Evolutionary conservation across 2,113 vertebrate species (phyloP).

Genomic region (Ascaphus truei): DNA sequence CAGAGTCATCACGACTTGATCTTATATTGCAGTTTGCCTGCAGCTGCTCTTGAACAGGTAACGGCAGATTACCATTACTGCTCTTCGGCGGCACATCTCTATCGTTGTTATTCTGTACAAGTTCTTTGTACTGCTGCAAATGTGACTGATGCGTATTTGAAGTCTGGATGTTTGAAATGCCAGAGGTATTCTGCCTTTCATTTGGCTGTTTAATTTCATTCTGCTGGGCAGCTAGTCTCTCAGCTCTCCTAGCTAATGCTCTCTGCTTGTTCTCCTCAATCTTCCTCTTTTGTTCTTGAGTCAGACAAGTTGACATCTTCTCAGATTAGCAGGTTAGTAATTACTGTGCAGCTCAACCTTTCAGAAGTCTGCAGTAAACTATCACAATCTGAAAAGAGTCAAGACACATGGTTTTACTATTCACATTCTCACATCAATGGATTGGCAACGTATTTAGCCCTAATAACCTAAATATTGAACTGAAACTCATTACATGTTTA

Average conservation of each 20-base stretch:
- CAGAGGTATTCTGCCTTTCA: neutral
- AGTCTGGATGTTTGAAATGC: neutral
- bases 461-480: too few relatives aligned
- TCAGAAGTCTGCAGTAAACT: neutral
- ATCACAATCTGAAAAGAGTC: neutral
- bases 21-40: neutral
- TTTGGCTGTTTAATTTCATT: neutral
- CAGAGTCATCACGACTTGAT: too few relatives aligned
- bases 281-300: constrained; percentile 79
- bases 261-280: constrained; percentile 87
- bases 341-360: neutral
- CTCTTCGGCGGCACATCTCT: neutral
- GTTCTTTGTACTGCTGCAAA: constrained; percentile 8
- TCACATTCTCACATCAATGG: too few relatives aligned
- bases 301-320: constrained; percentile 81
- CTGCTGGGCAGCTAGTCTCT: constrained; percentile 65
- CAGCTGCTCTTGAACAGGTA: neutral
- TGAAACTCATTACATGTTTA: too few relatives aligned
- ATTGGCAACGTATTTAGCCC: too few relatives aligned
- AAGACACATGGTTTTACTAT: too few relatives aligned
- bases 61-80: neutral
- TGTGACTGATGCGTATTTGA: neutral
- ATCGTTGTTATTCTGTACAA: constrained; percentile 6
- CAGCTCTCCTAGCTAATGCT: constrained; percentile 84
- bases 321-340: neutral